Conservation (phyloP, 1,140 invertebrate species). For the Spodoptera frugiperda region DNA sequence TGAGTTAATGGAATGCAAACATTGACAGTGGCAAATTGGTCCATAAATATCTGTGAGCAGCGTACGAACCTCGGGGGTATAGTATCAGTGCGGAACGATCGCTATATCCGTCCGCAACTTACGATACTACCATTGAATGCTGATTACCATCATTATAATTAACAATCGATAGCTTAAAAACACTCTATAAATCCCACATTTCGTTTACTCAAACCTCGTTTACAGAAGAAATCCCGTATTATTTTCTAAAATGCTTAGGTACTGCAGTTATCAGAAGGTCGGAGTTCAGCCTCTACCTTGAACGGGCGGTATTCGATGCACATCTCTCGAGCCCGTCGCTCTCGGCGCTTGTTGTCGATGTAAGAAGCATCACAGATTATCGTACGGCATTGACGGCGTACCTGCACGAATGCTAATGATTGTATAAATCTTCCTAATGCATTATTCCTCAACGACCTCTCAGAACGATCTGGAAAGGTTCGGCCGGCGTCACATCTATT, state of each 20-base stretch:
- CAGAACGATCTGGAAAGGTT: slow-evolving; percentile 50
- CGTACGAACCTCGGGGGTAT: slow-evolving; percentile 36
- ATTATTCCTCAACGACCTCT: slow-evolving; percentile 53
- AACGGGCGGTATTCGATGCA: slow-evolving; percentile 55
- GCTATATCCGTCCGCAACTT: slow-evolving; percentile 54
- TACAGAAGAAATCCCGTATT: no score
- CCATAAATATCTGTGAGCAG: slow-evolving; percentile 58
- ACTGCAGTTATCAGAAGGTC: slow-evolving; percentile 39
- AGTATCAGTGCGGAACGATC: slow-evolving; percentile 28
- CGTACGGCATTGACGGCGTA: slow-evolving; percentile 63
- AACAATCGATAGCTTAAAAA: slow-evolving; percentile 58
- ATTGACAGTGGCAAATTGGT: slow-evolving; percentile 60
- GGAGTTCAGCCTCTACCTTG: slow-evolving; percentile 53
- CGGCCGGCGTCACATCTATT: slow-evolving; percentile 38
- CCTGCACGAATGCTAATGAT: slow-evolving; percentile 63
- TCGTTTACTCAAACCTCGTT: background rate
- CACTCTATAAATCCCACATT: slow-evolving; percentile 41
- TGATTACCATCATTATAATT: slow-evolving; percentile 65
- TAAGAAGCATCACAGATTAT: slow-evolving; percentile 64
- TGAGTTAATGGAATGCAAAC: slow-evolving; percentile 63
- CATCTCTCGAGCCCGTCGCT: slow-evolving; percentile 50
- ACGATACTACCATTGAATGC: slow-evolving; percentile 57
- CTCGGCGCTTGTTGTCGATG: slow-evolving; percentile 49
- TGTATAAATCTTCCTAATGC: slow-evolving; percentile 49
- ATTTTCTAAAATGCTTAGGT: background rate